Evolutionary conservation across 2,797 vertebrate species (phyloP).

Genomic region (Hapalemur alaotrensis): DNA sequence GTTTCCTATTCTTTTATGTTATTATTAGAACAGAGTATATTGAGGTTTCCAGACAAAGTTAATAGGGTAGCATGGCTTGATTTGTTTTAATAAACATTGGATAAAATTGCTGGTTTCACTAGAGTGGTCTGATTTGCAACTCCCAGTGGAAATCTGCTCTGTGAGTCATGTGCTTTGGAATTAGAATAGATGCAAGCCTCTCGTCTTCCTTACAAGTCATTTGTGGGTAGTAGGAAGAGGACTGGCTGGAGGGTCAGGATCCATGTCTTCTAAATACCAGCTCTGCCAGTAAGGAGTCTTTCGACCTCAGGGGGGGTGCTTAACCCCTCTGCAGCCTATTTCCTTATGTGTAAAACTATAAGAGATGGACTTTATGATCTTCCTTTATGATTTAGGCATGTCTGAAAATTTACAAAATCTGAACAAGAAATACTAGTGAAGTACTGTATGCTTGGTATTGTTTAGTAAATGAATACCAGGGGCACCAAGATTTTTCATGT

Average conservation of each 20-base stretch:
- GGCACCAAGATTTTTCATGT: slow-evolving; percentile 5
- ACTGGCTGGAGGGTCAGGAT: neutral
- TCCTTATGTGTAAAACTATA: neutral
- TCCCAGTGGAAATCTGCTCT: neutral
- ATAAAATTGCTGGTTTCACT: slow-evolving; percentile 67
- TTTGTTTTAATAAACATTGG: slow-evolving; percentile 76
- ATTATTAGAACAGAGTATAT: slow-evolving; percentile 70
- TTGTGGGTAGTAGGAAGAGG: neutral
- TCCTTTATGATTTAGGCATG: neutral
- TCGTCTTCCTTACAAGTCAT: neutral
- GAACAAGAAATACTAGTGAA: neutral
- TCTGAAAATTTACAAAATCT: neutral
- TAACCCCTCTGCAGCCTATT: neutral
- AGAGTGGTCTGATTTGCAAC: neutral
- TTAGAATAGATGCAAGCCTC: neutral
- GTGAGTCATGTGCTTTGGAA: neutral
- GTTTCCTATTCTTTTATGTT: slow-evolving; percentile 71
- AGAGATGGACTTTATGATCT: neutral
- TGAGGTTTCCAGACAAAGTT: slow-evolving; percentile 64
- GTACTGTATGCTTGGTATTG: neutral
- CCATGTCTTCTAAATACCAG: neutral
- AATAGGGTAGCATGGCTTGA: slow-evolving; percentile 72
- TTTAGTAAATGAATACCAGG: neutral
- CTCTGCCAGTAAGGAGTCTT: neutral
- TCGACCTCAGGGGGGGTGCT: neutral